Evolutionary conservation across 2,797 vertebrate genomes (phyloP), one percentile per base, ranked within the genome.

Genomic region (Serranus cabrilla): DNA sequence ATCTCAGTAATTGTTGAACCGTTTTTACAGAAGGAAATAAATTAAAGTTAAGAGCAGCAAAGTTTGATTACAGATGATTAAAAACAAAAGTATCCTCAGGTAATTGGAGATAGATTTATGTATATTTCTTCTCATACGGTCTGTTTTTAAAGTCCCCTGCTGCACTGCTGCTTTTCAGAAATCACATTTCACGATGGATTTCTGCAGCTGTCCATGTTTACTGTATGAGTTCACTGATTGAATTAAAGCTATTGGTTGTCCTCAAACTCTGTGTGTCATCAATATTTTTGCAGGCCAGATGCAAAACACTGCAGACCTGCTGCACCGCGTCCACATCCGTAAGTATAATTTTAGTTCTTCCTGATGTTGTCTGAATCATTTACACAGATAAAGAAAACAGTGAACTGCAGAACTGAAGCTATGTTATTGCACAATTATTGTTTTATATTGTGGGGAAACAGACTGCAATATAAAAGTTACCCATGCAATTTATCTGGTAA

Each of bases 241-340:
- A 58, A 87, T 91, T 86, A 86, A 74, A 85, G 72, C 68, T 82
- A 82, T 88, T 86, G 83, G 79, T 85, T 83, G 74, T 62, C 71
- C 72, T 87, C 78, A 79, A 80, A 84, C 80, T 76, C 78, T 59
- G 76, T 17, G 71, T 85, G 87, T 82, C 88, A 87, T 89, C 88
- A 86, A 75, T 91, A 81, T 89, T 81, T 77, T 66, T 61, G 34
- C 66, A n/a, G 78, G 78, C 50, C 74, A 77, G 85, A 87, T 87
- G 81, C 79, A 76, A 75, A 91, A 73, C 61, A 54, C 71, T 74
- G 80, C 84, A 65, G 82, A 80, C 23, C 72, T 42, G 69, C 74
- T 62, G 86, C 83, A 70, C 82, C 7, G 42, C 77, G 76, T 52
- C 17, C 52, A 66, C 67, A 68, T 54, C 80, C 64, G 52, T 34